Conservation (phyloP, 2,888 invertebrate genomes). For the Melieria picta region DNA sequence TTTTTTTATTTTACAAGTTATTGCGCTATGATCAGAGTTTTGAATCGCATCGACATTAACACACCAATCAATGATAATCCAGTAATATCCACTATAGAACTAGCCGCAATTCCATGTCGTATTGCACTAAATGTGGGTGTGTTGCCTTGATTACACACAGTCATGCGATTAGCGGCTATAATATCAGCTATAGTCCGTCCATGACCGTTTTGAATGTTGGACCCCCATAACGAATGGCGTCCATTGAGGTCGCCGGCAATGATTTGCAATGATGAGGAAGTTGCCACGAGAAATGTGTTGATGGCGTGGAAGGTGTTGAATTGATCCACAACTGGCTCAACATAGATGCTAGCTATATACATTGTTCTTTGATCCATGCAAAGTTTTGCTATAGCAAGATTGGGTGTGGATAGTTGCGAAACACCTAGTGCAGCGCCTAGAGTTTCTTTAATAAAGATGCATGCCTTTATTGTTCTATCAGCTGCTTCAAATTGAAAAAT, state of each 20-base stretch:
- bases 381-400: not conserved
- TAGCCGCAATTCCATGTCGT: not conserved
- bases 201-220: not conserved
- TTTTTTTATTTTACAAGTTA: too few species aligned
- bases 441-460: not conserved
- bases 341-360: not conserved
- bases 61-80: not conserved
- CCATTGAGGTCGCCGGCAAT: not conserved
- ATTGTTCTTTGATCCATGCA: not conserved
- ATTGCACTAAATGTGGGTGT: not conserved
- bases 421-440: constrained; percentile 6
- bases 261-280: too few species aligned
- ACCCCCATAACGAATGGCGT: not conserved
- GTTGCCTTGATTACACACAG: not conserved
- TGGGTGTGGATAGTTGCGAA: not conserved
- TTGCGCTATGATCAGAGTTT: too few species aligned
- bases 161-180: not conserved
- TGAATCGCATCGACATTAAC: too few species aligned
- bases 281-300: too few species aligned
- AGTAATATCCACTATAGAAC: not conserved
- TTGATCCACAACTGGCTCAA: not conserved
- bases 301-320: too few species aligned
- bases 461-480: constrained; percentile 1
- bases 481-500: constrained; percentile 1
- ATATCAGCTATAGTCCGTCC: constrained; percentile 5